These are phyloP conservation scores for Gymnorhina tibicen DNA, from an alignment of 2,113 vertebrate species.

Conservation along the genomic window DNA sequence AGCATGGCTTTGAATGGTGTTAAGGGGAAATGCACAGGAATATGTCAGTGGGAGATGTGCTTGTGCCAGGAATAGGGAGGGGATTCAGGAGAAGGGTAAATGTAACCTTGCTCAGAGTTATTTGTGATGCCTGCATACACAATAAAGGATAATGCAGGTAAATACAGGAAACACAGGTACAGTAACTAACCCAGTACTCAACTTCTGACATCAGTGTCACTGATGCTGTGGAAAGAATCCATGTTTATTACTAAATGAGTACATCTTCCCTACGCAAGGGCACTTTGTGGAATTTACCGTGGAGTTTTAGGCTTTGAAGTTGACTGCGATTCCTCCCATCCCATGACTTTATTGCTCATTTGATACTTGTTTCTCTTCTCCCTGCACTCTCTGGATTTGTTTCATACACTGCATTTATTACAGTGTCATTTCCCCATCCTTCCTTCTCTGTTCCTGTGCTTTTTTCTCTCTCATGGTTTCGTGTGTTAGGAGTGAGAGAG, in stretches of 20 bases:
- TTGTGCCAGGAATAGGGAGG: background rate
- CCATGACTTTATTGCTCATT: background rate
- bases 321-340: background rate
- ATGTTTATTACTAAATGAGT: background rate
- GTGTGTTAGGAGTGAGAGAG: background rate
- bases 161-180: background rate
- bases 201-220: background rate
- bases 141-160: background rate
- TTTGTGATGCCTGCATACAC: background rate
- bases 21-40: background rate
- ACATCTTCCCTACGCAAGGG: background rate
- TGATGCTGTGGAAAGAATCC: background rate
- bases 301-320: background rate
- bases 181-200: background rate
- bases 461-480: background rate
- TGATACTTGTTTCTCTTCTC: background rate
- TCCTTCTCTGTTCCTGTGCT: background rate
- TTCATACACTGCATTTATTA: background rate
- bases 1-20: background rate
- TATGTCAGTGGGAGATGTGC: background rate
- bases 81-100: background rate
- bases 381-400: background rate
- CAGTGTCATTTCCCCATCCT: background rate
- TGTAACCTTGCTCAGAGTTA: background rate
- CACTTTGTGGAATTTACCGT: background rate